phyloP scores from a whole-genome alignment of 23 tunicate genomes.

The Ciona savignyi region DNA sequence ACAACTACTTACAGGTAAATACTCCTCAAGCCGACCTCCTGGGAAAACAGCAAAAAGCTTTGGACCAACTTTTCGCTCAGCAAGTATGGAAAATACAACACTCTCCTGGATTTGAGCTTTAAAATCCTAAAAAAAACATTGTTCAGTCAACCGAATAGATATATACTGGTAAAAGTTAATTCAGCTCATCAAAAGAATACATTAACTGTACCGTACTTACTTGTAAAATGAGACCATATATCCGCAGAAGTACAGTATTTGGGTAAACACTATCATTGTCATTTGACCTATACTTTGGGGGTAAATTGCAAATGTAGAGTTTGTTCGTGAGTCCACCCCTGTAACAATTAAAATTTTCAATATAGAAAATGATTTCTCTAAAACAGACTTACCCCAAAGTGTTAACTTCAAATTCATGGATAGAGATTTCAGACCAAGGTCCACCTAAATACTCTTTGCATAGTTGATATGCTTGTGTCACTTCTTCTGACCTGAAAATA shows the following conservation, averaged over 20 bases:
- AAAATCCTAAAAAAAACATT: constrained; percentile 77
- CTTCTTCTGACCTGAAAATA: constrained; percentile 42
- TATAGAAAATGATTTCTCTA: neutral
- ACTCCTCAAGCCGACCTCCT: constrained; percentile 94
- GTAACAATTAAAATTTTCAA: neutral
- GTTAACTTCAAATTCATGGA: constrained; percentile 48
- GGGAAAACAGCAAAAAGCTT: constrained; percentile 89
- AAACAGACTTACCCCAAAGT: constrained; percentile 49
- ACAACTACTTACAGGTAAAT: constrained; percentile 87
- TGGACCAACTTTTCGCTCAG: constrained; percentile 83
- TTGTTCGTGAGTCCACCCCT: constrained; percentile 98
- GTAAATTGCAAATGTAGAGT: constrained; percentile 68
- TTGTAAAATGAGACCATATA: constrained; percentile 68
- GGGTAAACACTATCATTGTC: constrained; percentile 38
- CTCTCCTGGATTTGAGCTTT: constrained; percentile 95
- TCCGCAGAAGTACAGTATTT: constrained; percentile 45
- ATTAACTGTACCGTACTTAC: neutral
- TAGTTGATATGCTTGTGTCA: constrained; percentile 44
- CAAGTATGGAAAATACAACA: constrained; percentile 87
- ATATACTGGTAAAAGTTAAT: neutral
- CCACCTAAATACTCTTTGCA: constrained; percentile 85
- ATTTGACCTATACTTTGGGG: constrained; percentile 20
- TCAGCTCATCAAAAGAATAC: neutral
- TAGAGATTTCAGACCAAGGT: constrained; percentile 57
- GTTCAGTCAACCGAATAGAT: neutral